Percentiles rank a stretch among this genome's conserved stretches.
phyloP scores from a whole-genome alignment of 2,797 vertebrate genomes.

The Sebastolobus alascanus region DNA sequence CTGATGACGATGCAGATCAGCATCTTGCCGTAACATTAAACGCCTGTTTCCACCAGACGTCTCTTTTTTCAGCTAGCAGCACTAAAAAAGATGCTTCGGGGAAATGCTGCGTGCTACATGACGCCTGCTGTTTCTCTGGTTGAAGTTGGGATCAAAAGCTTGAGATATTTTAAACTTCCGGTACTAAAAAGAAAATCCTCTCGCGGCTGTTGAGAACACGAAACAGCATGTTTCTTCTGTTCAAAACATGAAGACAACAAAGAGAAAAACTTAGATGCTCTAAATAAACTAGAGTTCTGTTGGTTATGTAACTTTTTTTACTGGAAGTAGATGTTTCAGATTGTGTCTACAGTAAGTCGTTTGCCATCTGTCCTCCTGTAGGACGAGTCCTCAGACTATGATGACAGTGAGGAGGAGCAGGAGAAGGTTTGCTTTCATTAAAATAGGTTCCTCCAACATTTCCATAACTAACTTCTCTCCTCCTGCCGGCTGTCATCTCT shows the following conservation, averaged over 20 bases:
- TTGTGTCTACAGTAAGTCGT: neutral
- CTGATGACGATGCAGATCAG: neutral
- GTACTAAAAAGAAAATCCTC: neutral
- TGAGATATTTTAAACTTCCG: constrained; percentile 28
- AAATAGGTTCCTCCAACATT: neutral
- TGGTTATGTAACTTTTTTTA: neutral
- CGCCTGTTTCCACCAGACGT: neutral
- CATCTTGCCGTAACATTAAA: neutral
- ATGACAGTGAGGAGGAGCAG: constrained; percentile 67
- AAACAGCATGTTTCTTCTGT: neutral
- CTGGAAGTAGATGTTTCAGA: neutral
- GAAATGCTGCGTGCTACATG: neutral
- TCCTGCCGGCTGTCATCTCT: constrained; percentile 30
- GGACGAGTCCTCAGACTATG: constrained; percentile 64
- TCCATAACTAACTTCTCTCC: constrained; percentile 33
- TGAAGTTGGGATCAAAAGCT: constrained; percentile 11
- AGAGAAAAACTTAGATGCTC: neutral
- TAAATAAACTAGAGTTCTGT: neutral
- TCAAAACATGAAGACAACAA: neutral
- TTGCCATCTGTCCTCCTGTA: constrained; percentile 47
- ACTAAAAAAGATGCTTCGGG: neutral
- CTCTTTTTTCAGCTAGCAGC: neutral
- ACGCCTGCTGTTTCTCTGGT: constrained; percentile 34
- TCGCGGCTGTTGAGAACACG: neutral
- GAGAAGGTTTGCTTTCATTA: constrained; percentile 67